Evolutionary conservation across 1,140 invertebrate genomes (phyloP), one percentile per base, ranked within the genome.

Genomic region (Lamellibrachia luymesi): DNA sequence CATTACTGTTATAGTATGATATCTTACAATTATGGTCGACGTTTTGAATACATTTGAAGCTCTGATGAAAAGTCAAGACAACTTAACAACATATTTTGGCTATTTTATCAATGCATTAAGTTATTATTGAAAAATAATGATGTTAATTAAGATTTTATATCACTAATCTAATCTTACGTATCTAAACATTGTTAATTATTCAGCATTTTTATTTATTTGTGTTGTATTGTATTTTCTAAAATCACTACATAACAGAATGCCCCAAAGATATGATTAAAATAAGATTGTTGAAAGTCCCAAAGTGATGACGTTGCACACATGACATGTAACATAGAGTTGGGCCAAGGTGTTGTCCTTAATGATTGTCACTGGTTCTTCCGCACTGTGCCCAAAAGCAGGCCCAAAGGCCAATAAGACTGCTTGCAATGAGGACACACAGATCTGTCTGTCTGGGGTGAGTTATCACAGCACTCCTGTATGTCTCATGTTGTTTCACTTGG

Each of bases 351-450:
- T 80, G 64, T 80, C 64, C 64, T 80, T 80, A 22, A 80, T 22
- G 25, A 10, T 22, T 80, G 64, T 80, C 89, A 92, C 93, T 64
- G 97, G 97, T 7, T 93, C 80, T 7, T 93, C 92, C 10, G 96
- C 97, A 10, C 94, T 94, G 25, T 99, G 99, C 97, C 99, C 99
- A n/a, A 95, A 96, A 56, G 97, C 99, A 90, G 95, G 96, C 91
- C 97, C 98, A 93, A 97, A 98, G 95, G 97, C 97, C 2, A 97
- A 99, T 95, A 98, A 98, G 95, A 98, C 98, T 7, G 95, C 95
- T 17, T 97, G 97, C 94, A 96, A 96, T 93, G 95, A 95, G 91
- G 94, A 95, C 56, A 96, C 96, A 17, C 96, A 97, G 95, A 95
- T 96, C 92, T 92, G 56, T 80, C 51, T 13, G 89, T n/a, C n/a